Conservation (phyloP, 2,113 vertebrate genomes). For the Phalacrocorax pelagicus region DNA sequence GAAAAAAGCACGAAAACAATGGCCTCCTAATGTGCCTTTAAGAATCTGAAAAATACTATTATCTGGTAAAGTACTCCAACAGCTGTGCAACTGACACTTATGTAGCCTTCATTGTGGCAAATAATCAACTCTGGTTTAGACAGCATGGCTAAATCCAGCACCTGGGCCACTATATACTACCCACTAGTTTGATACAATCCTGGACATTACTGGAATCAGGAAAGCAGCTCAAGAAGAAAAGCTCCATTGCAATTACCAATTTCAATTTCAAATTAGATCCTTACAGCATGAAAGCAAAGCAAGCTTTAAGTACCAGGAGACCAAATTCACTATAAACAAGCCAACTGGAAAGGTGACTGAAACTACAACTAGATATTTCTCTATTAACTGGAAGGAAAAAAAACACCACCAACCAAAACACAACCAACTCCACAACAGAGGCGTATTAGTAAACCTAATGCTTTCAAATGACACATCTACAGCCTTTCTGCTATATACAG, state of each 20-base stretch:
- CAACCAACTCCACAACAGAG: background rate
- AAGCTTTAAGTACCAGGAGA: background rate
- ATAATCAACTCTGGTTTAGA: background rate
- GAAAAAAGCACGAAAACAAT: background rate
- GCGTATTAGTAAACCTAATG: background rate
- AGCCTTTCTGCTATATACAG: background rate
- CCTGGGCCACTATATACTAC: background rate
- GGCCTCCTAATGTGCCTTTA: background rate
- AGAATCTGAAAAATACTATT: background rate
- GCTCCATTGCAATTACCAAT: background rate
- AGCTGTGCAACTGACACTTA: background rate
- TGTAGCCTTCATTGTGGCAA: background rate
- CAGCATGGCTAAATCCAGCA: background rate
- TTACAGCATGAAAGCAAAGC: background rate
- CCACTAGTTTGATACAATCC: background rate
- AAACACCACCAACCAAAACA: background rate
- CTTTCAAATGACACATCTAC: background rate
- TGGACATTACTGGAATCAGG: fast-evolving
- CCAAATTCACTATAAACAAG: background rate
- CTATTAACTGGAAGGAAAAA: background rate
- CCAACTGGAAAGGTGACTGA: background rate
- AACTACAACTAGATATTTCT: background rate
- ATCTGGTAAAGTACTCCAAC: background rate
- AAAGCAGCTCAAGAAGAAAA: background rate
- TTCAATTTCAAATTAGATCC: background rate